Percentiles rank a stretch among this genome's conserved stretches.
Conservation (phyloP, 2,797 vertebrate species). For the Ceryle rudis region DNA sequence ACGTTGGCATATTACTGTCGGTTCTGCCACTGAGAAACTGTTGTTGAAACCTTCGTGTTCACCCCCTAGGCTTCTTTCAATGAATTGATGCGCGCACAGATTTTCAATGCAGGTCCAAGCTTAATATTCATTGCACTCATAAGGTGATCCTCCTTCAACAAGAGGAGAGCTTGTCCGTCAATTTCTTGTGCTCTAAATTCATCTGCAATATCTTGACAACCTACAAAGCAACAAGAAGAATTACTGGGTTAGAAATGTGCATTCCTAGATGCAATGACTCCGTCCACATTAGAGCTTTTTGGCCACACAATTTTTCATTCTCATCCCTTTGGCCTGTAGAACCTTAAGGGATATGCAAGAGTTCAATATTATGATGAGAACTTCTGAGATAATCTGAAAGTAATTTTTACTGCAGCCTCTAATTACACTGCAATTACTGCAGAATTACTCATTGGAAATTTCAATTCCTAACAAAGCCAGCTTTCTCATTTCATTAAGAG, state of each 20-base stretch:
- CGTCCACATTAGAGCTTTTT: background rate
- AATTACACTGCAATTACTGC: background rate
- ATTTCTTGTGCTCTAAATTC: constrained; percentile 99
- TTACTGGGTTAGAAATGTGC: background rate
- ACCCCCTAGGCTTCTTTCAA: constrained; percentile 89
- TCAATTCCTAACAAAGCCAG: background rate
- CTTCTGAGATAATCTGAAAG: background rate
- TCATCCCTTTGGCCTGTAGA: background rate
- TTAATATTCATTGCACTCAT: constrained; percentile 99
- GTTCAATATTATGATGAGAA: background rate
- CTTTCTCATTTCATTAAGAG: background rate
- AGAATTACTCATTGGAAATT: background rate
- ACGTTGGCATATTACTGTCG: constrained; percentile 56
- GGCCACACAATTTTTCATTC: background rate
- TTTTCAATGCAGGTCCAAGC: constrained; percentile 96
- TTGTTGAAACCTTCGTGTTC: constrained; percentile 21
- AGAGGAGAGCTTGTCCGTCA: constrained; percentile 95
- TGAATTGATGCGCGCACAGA: constrained; percentile 97
- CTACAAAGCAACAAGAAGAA: constrained; percentile 73
- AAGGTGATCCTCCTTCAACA: constrained; percentile 97
- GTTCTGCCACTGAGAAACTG: constrained; percentile 52
- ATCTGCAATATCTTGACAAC: constrained; percentile 95
- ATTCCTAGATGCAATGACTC: background rate
- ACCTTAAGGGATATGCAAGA: background rate
- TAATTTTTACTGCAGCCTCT: background rate